phyloP scores from a whole-genome alignment of 2,888 invertebrate species.

The Drosophila longiperda region DNA sequence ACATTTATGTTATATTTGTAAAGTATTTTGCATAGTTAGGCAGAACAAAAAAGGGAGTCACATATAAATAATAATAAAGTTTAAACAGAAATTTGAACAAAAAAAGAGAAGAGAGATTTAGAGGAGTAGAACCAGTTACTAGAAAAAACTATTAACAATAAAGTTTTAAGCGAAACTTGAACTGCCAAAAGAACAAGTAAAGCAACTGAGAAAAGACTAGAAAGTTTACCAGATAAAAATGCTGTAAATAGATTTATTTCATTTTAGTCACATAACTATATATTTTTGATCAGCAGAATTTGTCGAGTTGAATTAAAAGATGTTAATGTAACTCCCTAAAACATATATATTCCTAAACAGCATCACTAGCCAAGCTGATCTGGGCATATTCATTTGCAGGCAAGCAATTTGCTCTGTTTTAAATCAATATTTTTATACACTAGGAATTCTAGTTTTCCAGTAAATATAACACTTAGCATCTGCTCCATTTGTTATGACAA shows the following conservation, averaged over 20 bases:
- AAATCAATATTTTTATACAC: not conserved
- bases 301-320: not conserved
- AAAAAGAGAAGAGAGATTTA: not conserved
- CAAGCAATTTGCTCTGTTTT: not conserved
- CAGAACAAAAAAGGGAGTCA: not conserved
- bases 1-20: not conserved
- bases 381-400: not conserved
- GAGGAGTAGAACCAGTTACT: not conserved
- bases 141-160: not conserved
- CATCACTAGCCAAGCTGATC: not conserved
- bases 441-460: not conserved
- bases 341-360: not conserved
- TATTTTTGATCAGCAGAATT: not conserved
- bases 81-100: not conserved
- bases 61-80: not conserved
- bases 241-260: not conserved
- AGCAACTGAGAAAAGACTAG: not conserved
- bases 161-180: not conserved
- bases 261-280: not conserved
- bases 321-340: too few relatives aligned
- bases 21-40: not conserved
- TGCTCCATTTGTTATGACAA: not conserved
- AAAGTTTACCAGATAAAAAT: not conserved
- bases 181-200: not conserved
- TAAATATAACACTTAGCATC: slow-evolving; percentile 1